Base-by-base conservation (phyloP, 2,888 invertebrate species). In the Rhagonycha lutea region DNA sequence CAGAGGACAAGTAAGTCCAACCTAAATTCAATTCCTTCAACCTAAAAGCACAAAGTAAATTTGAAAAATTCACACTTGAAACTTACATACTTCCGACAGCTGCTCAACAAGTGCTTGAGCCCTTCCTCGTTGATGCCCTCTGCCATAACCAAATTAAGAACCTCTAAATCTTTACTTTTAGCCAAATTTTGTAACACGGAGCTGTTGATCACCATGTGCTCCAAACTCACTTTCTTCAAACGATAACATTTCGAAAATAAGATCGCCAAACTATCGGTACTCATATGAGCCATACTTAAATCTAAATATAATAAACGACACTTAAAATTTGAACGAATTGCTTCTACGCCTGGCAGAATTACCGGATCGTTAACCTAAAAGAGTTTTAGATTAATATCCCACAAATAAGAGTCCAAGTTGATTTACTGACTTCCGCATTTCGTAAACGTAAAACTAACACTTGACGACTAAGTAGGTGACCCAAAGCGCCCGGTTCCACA, bases 61-160 rank as follows among this genome's bases (percentile, higher is more conserved):
- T 60, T 70, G 14, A 68, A 63, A 60, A 26, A 62, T 26, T 29
- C 68, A 28, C n/a, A 18, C 65, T 28, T 14, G 14, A 14, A 18
- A 14, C 2, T 18, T 18, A 18, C 88, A 86, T 85, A 92, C 91
- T 88, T 90, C 81, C 86, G 87, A 82, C 93, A 93, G 68, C 91
- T 91, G 1, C 87, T 87, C 71, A 94, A 86, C 82, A 97, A 89
- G 71, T 89, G 87, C 11, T 89, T 88, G 0, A 97, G 84, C 23
- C 94, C 94, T 72, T 89, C 88, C 0, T 90, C 87, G 14, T 92
- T 91, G 8, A 97, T 86, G 0, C 95, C 96, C 71, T 90, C 90
- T 23, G 93, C 93, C 95, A 96, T 95, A 0, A 95, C 92, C 83
- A 97, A 87, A 89, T 98, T 97, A 18, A 98, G 89, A 0, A 94